Percentiles rank a stretch among this genome's conserved stretches.
phyloP scores from a whole-genome alignment of 1,140 invertebrate species.

The Geopemphigus sp. region DNA sequence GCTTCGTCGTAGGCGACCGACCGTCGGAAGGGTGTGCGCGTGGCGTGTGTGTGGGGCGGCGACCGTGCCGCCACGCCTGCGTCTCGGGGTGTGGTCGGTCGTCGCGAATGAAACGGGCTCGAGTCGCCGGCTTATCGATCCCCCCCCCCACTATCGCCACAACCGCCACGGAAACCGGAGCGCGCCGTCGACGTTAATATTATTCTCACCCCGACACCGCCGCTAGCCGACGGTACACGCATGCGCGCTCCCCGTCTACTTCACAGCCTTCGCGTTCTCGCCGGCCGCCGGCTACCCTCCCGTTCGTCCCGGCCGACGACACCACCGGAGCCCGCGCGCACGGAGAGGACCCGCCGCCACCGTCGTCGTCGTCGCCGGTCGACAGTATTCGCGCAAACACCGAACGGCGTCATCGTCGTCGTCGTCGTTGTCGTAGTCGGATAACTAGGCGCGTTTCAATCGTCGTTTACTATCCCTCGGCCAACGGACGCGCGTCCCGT shows the following conservation, averaged over 20 bases:
- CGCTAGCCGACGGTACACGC: too few relatives aligned
- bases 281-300: too few relatives aligned
- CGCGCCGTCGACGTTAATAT: background rate
- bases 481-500: too few relatives aligned
- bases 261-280: background rate
- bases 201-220: too few relatives aligned
- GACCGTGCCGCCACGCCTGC: background rate
- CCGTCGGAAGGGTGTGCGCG: too few relatives aligned
- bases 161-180: background rate
- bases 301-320: too few relatives aligned
- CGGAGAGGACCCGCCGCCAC: too few relatives aligned
- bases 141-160: background rate
- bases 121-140: constrained; percentile 17
- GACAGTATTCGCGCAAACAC: background rate
- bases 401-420: background rate
- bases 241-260: too few relatives aligned
- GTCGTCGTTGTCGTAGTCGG: background rate
- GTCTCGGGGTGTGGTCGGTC: constrained; percentile 20
- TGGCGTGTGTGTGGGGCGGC: background rate
- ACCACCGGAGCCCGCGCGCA: too few relatives aligned
- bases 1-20: background rate
- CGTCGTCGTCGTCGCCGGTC: background rate
- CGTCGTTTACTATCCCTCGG: background rate
- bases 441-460: background rate
- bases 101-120: constrained; percentile 5